A percentile compares a stretch with the other conserved stretches of the same genome.
Evolutionary conservation across 2,888 invertebrate genomes (phyloP).

Genomic region (Bhutanitis thaidina): DNA sequence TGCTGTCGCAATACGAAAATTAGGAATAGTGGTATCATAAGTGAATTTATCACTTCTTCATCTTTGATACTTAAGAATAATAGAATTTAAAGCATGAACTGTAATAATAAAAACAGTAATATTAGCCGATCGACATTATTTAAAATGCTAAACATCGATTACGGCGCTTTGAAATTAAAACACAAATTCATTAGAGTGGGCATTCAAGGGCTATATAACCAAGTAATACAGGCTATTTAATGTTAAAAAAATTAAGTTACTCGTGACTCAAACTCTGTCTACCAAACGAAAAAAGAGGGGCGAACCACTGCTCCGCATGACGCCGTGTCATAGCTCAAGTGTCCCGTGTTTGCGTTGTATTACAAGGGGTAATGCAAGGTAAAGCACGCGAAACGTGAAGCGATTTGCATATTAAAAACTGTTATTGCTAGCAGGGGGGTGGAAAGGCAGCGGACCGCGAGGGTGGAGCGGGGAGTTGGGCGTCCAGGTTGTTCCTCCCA

Average conservation of each 20-base stretch:
- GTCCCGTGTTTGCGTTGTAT: constrained; percentile 18
- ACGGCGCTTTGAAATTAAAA: too few relatives aligned
- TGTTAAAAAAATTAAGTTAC: not conserved
- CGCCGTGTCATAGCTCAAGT: constrained; percentile 17
- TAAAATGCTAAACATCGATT: too few relatives aligned
- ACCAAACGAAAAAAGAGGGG: not conserved
- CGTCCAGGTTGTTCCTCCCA: constrained; percentile 71
- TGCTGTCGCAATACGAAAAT: not conserved
- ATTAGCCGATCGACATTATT: too few relatives aligned
- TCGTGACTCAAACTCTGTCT: not conserved
- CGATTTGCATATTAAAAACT: constrained; percentile 24
- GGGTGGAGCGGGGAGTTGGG: constrained; percentile 44
- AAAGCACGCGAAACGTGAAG: constrained; percentile 18
- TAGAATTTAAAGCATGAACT: too few relatives aligned
- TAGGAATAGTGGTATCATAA: not conserved
- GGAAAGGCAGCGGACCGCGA: constrained; percentile 38
- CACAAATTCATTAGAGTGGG: too few relatives aligned
- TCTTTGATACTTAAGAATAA: too few relatives aligned
- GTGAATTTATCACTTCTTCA: not conserved
- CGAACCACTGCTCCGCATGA: not conserved
- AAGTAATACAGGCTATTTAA: not conserved
- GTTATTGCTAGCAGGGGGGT: constrained; percentile 37
- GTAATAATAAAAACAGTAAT: too few relatives aligned
- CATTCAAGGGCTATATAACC: too few relatives aligned
- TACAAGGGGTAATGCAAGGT: constrained; percentile 21